Conservation (phyloP, 2,113 vertebrate species). For the Pomatorhinus ruficollis region DNA sequence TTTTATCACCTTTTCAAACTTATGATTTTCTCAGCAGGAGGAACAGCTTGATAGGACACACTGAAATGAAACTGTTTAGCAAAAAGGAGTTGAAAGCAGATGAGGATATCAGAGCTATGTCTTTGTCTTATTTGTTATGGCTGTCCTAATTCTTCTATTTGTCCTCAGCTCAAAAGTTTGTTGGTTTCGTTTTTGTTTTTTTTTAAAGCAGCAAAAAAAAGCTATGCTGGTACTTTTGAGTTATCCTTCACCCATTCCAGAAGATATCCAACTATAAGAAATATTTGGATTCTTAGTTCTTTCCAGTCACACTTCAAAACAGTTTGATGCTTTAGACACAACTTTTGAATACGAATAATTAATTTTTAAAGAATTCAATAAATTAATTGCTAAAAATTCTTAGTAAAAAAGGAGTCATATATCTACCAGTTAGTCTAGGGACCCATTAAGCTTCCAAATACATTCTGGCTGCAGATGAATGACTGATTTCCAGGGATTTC, state of each 20-base stretch:
- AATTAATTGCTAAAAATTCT: background rate
- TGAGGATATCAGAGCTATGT: background rate
- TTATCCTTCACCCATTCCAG: background rate
- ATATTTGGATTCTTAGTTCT: background rate
- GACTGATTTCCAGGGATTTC: background rate
- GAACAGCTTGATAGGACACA: background rate
- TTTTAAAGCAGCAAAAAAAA: background rate
- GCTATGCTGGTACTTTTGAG: background rate
- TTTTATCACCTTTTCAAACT: background rate
- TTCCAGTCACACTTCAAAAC: background rate
- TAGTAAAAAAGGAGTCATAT: background rate
- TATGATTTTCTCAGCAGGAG: background rate
- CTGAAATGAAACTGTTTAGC: background rate
- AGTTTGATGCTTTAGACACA: background rate
- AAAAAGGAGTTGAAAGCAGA: background rate
- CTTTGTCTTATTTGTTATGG: background rate
- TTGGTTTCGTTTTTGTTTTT: no score
- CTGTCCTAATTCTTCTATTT: background rate
- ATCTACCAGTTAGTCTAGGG: background rate
- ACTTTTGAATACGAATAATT: background rate
- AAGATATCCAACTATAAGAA: background rate
- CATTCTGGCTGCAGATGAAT: background rate
- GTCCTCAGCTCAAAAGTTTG: background rate
- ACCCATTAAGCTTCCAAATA: background rate
- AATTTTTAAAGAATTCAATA: background rate